phyloP scores from a whole-genome alignment of 1,140 invertebrate species.

The Drosophila watanabei region DNA sequence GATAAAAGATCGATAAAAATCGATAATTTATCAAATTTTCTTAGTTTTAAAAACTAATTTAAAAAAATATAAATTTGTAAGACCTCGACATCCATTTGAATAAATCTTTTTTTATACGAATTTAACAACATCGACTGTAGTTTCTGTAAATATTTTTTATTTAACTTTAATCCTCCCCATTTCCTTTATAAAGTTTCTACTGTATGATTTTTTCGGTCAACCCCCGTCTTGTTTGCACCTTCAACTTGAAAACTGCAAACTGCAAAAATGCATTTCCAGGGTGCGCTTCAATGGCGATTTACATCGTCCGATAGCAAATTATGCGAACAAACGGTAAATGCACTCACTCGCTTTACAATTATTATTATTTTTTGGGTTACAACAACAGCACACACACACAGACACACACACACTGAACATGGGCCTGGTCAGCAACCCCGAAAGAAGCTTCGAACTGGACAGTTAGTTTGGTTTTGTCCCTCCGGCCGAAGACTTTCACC shows the following conservation, averaged over 20 bases:
- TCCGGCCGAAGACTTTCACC: slow-evolving; percentile 65
- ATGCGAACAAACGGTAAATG: slow-evolving; percentile 79
- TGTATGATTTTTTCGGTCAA: slow-evolving; percentile 4
- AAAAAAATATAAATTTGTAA: too few species aligned
- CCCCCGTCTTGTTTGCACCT: slow-evolving; percentile 38
- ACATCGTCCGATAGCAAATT: slow-evolving; percentile 70
- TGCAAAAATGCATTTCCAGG: slow-evolving; percentile 43
- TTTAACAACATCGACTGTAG: too few species aligned
- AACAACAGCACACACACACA: not conserved
- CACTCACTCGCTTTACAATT: slow-evolving; percentile 53
- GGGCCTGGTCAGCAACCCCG: slow-evolving; percentile 65
- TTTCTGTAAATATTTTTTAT: too few species aligned
- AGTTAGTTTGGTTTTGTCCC: slow-evolving; percentile 16
- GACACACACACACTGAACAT: not conserved
- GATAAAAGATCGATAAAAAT: too few species aligned
- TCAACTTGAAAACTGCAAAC: slow-evolving; percentile 31
- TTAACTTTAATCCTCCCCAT: too few species aligned
- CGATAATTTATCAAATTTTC: too few species aligned
- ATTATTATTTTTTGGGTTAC: slow-evolving; percentile 77
- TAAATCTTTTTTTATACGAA: too few species aligned
- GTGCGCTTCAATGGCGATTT: slow-evolving; percentile 82
- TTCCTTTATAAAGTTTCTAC: not conserved
- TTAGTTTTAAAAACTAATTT: too few species aligned
- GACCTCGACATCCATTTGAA: too few species aligned
- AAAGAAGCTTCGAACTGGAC: slow-evolving; percentile 19